Conservation (phyloP, 2,113 vertebrate species). For the Neotoma lepida region DNA sequence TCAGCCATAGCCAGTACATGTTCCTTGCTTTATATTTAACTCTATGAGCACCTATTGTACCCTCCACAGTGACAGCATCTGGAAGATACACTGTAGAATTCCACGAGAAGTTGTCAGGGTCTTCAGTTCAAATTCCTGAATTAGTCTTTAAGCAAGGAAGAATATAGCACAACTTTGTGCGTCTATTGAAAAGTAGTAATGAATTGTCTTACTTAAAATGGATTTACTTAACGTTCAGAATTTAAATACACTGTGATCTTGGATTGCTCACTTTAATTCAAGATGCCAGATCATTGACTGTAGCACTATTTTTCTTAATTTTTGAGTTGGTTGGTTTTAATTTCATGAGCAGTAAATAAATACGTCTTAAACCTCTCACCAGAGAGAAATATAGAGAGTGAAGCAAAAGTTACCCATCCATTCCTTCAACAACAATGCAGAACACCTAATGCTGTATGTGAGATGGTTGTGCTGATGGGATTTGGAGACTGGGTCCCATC, state of each 20-base stretch:
- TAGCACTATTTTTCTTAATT: background rate
- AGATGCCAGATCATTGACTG: background rate
- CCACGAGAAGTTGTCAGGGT: background rate
- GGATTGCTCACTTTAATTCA: background rate
- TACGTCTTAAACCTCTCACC: background rate
- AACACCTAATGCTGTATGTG: too few species aligned
- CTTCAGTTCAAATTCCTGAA: background rate
- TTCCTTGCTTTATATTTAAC: conserved; percentile 13
- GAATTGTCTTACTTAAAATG: background rate
- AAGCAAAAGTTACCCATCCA: background rate
- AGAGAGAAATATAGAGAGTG: background rate
- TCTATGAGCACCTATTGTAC: background rate
- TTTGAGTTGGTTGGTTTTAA: background rate
- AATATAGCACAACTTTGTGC: background rate
- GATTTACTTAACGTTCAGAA: background rate
- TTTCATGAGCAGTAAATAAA: background rate
- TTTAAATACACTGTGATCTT: background rate
- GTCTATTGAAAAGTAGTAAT: background rate
- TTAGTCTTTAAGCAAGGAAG: background rate
- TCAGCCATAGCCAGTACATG: conserved; percentile 49
- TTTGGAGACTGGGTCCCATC: background rate
- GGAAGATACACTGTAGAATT: background rate
- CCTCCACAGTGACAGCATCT: background rate
- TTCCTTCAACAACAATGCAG: background rate
- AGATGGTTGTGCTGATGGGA: background rate